Conservation (phyloP, 2,888 invertebrate species). For the Chrysolina americana region DNA sequence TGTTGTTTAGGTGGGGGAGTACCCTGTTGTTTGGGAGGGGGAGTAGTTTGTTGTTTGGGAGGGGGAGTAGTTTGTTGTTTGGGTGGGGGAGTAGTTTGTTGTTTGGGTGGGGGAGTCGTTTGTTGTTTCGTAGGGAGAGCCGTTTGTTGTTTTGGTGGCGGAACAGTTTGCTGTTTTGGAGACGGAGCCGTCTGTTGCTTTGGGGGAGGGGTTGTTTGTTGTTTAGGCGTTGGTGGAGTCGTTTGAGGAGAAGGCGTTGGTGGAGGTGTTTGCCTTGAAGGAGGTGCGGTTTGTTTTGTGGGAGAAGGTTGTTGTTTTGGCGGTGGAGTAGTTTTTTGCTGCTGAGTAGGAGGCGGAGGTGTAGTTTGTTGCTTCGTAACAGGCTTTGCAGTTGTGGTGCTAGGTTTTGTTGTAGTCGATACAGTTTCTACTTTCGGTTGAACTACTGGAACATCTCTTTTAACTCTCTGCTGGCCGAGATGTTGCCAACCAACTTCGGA, state of each 20-base stretch:
- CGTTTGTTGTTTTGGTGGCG: slow-evolving; percentile 37
- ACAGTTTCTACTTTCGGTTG: slow-evolving; percentile 11
- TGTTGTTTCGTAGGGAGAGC: slow-evolving; percentile 54
- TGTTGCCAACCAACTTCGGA: slow-evolving; percentile 69
- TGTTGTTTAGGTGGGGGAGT: slow-evolving; percentile 50
- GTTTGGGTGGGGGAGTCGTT: slow-evolving; percentile 38
- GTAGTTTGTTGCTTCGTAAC: slow-evolving; percentile 47
- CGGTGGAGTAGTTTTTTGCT: slow-evolving; percentile 49
- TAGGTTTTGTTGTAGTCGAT: slow-evolving; percentile 49
- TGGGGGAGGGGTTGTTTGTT: slow-evolving; percentile 41
- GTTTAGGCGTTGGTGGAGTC: slow-evolving; percentile 30
- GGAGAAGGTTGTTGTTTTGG: slow-evolving; percentile 50
- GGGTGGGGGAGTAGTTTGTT: slow-evolving; percentile 32
- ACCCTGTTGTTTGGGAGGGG: slow-evolving; percentile 53
- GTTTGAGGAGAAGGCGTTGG: not conserved
- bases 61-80: slow-evolving; percentile 41
- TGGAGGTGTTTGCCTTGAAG: slow-evolving; percentile 35
- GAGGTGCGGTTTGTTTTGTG: slow-evolving; percentile 43
- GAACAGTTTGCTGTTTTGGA: slow-evolving; percentile 33
- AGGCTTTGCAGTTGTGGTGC: slow-evolving; percentile 47
- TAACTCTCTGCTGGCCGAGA: slow-evolving; percentile 48
- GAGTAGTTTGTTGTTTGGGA: slow-evolving; percentile 44
- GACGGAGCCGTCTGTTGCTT: slow-evolving; percentile 45
- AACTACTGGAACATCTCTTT: slow-evolving; percentile 38
- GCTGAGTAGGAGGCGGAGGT: slow-evolving; percentile 43